Percentiles rank a stretch among this genome's conserved stretches.
Conservation (phyloP, 2,113 vertebrate species). For the Asarcornis scutulata region DNA sequence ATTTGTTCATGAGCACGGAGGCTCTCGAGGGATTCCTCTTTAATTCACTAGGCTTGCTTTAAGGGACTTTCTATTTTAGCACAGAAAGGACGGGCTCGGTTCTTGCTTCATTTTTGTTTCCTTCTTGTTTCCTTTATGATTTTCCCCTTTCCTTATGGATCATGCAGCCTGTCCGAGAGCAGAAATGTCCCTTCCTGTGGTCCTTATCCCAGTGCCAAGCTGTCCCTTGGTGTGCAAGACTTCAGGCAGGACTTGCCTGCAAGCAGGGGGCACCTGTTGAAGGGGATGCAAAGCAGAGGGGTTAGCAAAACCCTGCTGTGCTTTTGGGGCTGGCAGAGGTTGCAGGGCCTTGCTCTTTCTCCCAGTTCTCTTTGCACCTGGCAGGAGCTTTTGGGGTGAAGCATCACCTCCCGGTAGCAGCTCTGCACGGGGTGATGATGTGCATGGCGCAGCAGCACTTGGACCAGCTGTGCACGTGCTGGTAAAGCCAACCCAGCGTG, state of each 20-base stretch:
- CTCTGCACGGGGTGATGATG: accelerated
- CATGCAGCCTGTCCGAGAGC: background rate
- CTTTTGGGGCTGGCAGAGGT: background rate
- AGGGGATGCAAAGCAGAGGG: background rate
- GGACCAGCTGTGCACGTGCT: background rate
- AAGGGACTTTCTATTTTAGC: slow-evolving; percentile 9
- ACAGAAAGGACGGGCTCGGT: background rate
- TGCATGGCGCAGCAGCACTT: background rate
- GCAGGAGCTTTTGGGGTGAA: background rate
- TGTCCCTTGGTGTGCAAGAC: background rate
- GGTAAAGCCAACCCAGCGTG: accelerated
- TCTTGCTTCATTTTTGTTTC: background rate
- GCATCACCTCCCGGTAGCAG: accelerated
- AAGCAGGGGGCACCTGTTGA: background rate
- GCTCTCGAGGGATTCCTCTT: slow-evolving; percentile 57
- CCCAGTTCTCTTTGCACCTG: accelerated
- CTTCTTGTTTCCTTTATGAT: background rate
- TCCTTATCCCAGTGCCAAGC: background rate
- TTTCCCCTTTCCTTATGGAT: background rate
- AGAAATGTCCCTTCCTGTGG: accelerated
- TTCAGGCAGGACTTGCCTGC: accelerated
- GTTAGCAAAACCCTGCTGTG: background rate
- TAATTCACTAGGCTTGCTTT: slow-evolving; percentile 56
- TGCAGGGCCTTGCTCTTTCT: background rate
- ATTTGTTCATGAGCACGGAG: slow-evolving; percentile 48